Conservation (phyloP, 2,888 invertebrate species). For the Sminthurides aquaticus region DNA sequence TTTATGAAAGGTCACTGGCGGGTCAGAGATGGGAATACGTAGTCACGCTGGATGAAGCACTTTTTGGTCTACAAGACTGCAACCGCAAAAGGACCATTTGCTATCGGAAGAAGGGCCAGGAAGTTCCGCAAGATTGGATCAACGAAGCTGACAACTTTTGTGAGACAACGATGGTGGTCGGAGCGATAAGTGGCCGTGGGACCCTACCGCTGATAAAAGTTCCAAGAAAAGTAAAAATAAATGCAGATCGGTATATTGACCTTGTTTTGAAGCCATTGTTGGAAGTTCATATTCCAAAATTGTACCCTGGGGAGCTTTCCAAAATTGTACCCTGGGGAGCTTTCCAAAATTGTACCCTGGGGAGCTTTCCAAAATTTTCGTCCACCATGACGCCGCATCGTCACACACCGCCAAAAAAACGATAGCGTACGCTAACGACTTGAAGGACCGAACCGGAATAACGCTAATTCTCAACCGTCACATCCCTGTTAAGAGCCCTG, state of each 20-base stretch:
- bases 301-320: constrained; percentile 20
- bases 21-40: constrained; percentile 14
- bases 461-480: constrained; percentile 6
- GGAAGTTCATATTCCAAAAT: constrained; percentile 11
- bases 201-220: constrained; percentile 20
- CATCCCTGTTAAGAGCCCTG: constrained; percentile 21
- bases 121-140: neutral
- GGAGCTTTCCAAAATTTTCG: constrained; percentile 14
- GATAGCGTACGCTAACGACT: constrained; percentile 8
- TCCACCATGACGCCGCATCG: constrained; percentile 20
- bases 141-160: constrained; percentile 3
- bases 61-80: constrained; percentile 14
- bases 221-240: constrained; percentile 25
- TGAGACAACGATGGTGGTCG: constrained; percentile 23
- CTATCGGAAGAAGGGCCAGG: neutral
- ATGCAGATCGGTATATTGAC: constrained; percentile 16
- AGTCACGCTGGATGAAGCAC: constrained; percentile 23
- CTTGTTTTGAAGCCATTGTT: constrained; percentile 6
- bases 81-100: constrained; percentile 13
- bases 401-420: constrained; percentile 21
- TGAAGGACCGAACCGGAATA: constrained; percentile 15
- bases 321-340: constrained; percentile 21
- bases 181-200: constrained; percentile 20
- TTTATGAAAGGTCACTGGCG: constrained; percentile 11
- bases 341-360: constrained; percentile 19